phyloP scores from a whole-genome alignment of 2,797 vertebrate genomes.

The Enteromius afrohamiltoni region DNA sequence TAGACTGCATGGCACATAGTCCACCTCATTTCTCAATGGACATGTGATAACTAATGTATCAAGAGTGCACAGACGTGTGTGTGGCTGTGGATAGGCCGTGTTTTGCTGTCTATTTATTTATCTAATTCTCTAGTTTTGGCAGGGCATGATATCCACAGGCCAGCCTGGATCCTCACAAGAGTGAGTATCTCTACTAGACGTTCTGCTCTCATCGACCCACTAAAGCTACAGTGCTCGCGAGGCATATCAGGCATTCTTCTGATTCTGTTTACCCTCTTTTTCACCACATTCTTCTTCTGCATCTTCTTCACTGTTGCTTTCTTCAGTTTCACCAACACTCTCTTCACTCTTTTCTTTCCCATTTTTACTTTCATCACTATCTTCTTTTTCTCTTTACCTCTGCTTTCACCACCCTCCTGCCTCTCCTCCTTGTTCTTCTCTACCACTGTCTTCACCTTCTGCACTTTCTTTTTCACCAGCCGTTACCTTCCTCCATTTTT shows the following conservation, averaged over 20 bases:
- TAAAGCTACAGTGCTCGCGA: background rate
- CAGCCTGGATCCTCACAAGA: slow-evolving; percentile 99
- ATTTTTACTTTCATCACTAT: no score
- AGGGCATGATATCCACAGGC: slow-evolving; percentile 95
- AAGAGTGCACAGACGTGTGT: slow-evolving; percentile 59
- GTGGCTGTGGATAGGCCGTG: slow-evolving; percentile 63
- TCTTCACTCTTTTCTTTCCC: background rate
- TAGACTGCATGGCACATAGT: slow-evolving; percentile 51
- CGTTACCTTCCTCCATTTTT: background rate
- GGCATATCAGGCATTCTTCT: background rate
- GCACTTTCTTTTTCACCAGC: background rate
- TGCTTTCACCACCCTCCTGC: background rate
- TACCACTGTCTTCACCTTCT: background rate
- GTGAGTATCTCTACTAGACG: slow-evolving; percentile 80
- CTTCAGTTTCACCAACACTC: background rate
- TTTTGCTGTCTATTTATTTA: slow-evolving; percentile 68
- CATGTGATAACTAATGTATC: slow-evolving; percentile 48
- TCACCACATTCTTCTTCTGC: background rate
- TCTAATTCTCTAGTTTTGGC: slow-evolving; percentile 91
- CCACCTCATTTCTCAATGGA: slow-evolving; percentile 45
- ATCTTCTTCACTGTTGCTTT: background rate
- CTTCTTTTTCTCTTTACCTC: background rate
- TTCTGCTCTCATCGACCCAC: background rate
- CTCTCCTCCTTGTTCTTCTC: background rate
- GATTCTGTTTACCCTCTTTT: background rate